Base-by-base conservation (phyloP, 2,797 vertebrate species). In the Limnodromus scolopaceus region DNA sequence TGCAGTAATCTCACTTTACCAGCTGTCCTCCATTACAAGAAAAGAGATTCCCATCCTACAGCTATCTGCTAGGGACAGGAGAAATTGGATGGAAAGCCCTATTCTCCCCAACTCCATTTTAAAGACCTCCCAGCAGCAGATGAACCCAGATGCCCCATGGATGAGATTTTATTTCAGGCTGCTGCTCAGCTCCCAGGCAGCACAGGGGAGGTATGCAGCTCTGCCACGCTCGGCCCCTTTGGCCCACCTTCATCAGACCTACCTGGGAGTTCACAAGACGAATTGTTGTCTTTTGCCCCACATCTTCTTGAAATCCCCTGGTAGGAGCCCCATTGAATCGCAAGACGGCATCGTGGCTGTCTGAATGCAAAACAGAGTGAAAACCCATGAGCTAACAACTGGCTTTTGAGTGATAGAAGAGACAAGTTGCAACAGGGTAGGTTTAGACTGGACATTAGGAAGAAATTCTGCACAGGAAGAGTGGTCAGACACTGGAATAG, bases 181-280 rank as follows among this genome's bases (percentile, higher is more conserved):
- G 72, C 45, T 2, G 15, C 45, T 24, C 46, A 43, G 70, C 60
- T 74, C 51, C 28, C 58, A 58, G 58, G 84, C 54, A 45, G 66
- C 49, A 22, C 14, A 39, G n/a, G 20, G 38, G 11, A 53, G 23
- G 13, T 1, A 24, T 3, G 1, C 41, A 75, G 57, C 63, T 55
- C 22, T 45, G 72, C 51, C 32, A 38, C 0, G 2, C 34, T 32
- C 13, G 27, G 36, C 22, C 53, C 24, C 1, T 28, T 18, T 3
- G 27, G 51, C 27, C 41, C 34, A 27, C 0, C 0, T 16, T 51
- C 8, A 25, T 48, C 71, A 95, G 38, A 85, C 93, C 94, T 97
- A 99, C 98, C 98, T 98, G 98, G 27, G 98, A 98, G 81, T 99
- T 99, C 76, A 99, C 77, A 23, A 99, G 97, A n/a, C 98, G 98